These are phyloP conservation scores for Antechinus flavipes DNA, from an alignment of 2,113 vertebrate species.

Conservation along the genomic window DNA sequence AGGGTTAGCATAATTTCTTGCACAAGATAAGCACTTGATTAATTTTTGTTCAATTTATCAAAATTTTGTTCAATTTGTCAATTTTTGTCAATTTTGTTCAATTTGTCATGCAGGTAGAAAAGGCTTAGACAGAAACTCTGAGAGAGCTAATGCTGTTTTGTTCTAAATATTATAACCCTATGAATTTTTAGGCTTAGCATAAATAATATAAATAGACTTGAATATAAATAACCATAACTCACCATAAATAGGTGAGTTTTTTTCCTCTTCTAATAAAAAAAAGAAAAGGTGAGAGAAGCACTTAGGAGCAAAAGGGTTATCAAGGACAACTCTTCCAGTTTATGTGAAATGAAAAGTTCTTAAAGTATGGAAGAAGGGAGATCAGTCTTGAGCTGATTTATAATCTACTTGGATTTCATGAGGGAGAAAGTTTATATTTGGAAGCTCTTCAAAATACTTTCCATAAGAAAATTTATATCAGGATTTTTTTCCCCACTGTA, in stretches of 20 bases:
- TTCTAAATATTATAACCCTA: neutral
- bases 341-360: neutral
- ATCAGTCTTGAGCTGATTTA: neutral
- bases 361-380: neutral
- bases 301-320: neutral
- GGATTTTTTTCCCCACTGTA: too few relatives aligned
- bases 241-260: neutral
- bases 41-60: neutral
- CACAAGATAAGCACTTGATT: neutral
- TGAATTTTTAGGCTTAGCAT: neutral
- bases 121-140: neutral
- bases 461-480: neutral
- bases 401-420: neutral
- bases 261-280: neutral
- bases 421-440: neutral
- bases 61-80: neutral
- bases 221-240: neutral
- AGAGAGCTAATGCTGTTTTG: neutral
- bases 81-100: neutral
- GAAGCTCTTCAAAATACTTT: neutral
- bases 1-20: neutral
- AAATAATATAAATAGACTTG: neutral
- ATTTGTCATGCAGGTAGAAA: neutral
- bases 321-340: neutral
- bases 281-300: neutral